phyloP scores from a whole-genome alignment of 2,888 invertebrate species.

The Drosophila bunnanda region DNA sequence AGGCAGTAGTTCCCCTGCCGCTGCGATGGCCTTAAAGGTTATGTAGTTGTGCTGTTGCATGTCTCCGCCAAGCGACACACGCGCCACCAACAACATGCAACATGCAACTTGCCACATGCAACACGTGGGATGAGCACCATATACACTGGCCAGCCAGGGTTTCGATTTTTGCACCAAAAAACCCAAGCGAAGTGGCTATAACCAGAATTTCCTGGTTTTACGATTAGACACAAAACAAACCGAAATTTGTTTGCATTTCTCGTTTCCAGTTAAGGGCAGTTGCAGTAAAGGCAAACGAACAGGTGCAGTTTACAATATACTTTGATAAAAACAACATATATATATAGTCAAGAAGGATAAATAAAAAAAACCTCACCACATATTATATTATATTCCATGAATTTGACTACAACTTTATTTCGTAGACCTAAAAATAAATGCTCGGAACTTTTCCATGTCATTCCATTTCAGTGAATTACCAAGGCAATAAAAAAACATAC shows the following conservation, averaged over 20 bases:
- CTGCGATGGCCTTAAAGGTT: conserved; percentile 72
- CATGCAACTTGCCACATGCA: conserved; percentile 47
- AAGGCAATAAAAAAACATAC: conserved; percentile 4
- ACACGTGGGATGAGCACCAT: conserved; percentile 49
- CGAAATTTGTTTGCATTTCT: conserved; percentile 26
- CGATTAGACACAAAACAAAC: conserved; percentile 7
- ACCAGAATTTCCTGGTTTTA: conserved; percentile 22
- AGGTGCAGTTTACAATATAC: not conserved
- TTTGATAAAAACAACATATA: not conserved
- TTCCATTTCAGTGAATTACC: not conserved
- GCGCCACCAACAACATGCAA: conserved; percentile 29
- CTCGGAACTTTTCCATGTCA: conserved; percentile 13
- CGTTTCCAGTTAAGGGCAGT: conserved; percentile 21
- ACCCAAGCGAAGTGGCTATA: conserved; percentile 4
- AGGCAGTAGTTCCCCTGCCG: conserved; percentile 42
- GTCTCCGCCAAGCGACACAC: conserved; percentile 18
- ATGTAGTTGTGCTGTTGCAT: conserved; percentile 72
- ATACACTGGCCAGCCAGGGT: conserved; percentile 15
- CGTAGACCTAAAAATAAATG: conserved; percentile 14
- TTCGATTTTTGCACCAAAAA: not conserved
- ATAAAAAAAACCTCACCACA: not conserved
- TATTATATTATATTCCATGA: not conserved
- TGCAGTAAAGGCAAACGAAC: conserved; percentile 3
- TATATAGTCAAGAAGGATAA: not conserved
- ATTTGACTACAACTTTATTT: not conserved